Conservation (phyloP, 2,113 vertebrate genomes). For the Podarcis raffonei region DNA sequence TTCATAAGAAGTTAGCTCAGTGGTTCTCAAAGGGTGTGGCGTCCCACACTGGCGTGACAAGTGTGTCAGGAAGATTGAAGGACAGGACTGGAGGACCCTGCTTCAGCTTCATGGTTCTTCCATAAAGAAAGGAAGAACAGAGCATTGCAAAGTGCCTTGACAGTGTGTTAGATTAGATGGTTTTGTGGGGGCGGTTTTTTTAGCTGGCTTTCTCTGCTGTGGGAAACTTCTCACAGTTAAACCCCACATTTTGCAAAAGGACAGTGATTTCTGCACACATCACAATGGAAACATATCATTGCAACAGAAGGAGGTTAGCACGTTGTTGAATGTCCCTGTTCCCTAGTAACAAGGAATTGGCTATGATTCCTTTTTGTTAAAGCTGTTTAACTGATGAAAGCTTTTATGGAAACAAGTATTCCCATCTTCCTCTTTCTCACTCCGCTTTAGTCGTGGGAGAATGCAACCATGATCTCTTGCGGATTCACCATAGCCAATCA, state of each 20-base stretch:
- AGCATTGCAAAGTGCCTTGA: not conserved
- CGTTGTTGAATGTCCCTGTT: not conserved
- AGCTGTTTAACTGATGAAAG: slow-evolving; percentile 1
- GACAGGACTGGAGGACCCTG: too few species aligned
- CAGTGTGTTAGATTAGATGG: not conserved
- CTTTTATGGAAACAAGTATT: not conserved
- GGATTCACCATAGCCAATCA: too few species aligned
- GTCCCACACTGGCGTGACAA: too few species aligned
- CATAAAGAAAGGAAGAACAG: too few species aligned
- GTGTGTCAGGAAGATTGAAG: too few species aligned
- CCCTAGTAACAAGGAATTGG: not conserved
- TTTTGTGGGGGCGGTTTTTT: rapidly evolving
- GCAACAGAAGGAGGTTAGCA: not conserved
- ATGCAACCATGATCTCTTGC: too few species aligned
- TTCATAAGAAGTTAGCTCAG: too few species aligned
- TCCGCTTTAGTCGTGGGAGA: not conserved
- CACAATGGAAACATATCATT: not conserved
- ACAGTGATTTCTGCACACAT: not conserved
- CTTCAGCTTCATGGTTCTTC: too few species aligned
- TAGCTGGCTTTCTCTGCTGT: not conserved
- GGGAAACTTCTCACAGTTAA: not conserved
- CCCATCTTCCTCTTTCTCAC: not conserved
- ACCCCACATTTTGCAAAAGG: not conserved
- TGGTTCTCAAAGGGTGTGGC: too few species aligned
- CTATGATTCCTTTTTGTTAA: slow-evolving; percentile 21